Percentiles rank a stretch among this genome's conserved stretches.
Evolutionary conservation across 2,888 invertebrate species (phyloP).

Genomic region (Drosophila stalkeri): DNA sequence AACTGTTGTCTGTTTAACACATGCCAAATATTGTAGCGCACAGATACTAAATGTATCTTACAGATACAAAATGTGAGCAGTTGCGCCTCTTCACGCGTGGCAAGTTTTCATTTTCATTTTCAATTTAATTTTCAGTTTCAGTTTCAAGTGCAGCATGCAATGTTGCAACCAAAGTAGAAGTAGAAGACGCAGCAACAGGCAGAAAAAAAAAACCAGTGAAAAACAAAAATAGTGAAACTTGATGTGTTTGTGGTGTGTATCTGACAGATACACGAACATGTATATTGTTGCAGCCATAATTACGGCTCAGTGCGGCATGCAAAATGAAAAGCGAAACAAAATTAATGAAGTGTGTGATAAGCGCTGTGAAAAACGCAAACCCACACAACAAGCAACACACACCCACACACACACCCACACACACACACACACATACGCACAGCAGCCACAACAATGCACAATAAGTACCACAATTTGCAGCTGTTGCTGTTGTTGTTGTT

Average conservation of each 20-base stretch:
- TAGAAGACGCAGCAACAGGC: constrained; percentile 11
- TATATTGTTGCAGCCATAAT: constrained; percentile 69
- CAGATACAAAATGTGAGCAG: constrained; percentile 18
- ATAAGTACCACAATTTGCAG: constrained; percentile 9
- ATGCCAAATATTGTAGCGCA: constrained; percentile 32
- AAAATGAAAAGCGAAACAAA: constrained; percentile 78
- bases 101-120: constrained; percentile 40
- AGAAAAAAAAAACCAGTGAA: constrained; percentile 47
- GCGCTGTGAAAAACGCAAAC: constrained; percentile 68
- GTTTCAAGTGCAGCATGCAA: constrained; percentile 73
- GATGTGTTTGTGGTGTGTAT: constrained; percentile 37
- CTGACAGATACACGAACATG: constrained; percentile 63
- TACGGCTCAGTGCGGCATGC: constrained; percentile 62
- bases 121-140: constrained; percentile 51
- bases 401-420: constrained; percentile 6
- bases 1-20: constrained; percentile 63
- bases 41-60: constrained; percentile 33
- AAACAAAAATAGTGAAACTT: constrained; percentile 68
- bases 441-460: constrained; percentile 14
- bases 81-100: constrained; percentile 52
- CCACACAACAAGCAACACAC: constrained; percentile 25
- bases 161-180: constrained; percentile 60
- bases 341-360: constrained; percentile 80
- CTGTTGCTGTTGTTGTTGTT: constrained; percentile 12
- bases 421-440: constrained; percentile 5